Base-by-base conservation (phyloP, 1,140 invertebrate genomes). In the Pectinophora gossypiella region DNA sequence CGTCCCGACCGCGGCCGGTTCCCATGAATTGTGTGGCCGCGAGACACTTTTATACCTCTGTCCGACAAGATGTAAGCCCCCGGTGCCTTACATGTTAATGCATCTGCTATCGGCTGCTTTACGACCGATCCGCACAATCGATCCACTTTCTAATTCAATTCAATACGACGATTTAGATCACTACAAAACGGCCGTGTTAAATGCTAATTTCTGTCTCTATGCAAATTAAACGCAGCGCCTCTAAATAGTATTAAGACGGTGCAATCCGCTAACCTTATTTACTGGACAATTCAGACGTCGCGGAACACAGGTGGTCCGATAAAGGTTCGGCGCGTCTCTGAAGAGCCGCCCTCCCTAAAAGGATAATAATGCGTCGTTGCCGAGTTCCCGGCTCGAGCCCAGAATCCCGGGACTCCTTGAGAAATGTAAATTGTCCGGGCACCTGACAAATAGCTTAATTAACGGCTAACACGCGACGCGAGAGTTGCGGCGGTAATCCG, bases 391-490 rank as follows among this genome's bases (percentile, higher is more conserved):
- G 72, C 59, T 65, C 65, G 59, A 61, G 59, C 62, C 67, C 68
- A 65, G 61, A 75, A 69, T 68, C 69, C 60, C 66, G 63, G 68
- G 62, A 68, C 71, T 71, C 64, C 65, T 54, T 66, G 69, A 79
- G 79, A 87, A 82, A 85, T 85, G 79, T 85, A 85, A 87, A 87
- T 85, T 74, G 69, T 76, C 64, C 68, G 56, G 67, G 56, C 73
- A 75, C 71, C 75, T 80, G 84, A 87, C 84, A 87, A 87, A 87
- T 87, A 84, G 84, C 84, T 87, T 87, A 85, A 87, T 87, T 87
- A 87, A 86, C 79, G 69, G 63, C 68, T 69, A 76, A 82, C 79
- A 82, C 76, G 73, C 71, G 68, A 78, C 70, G 68, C 63, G 66
- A 65, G 75, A 79, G 66, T 80, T 76, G 80, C 78, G 77, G 71